Evolutionary conservation across 92 coral and sea anemone species (phyloP).

Genomic region (Nematostella vectensis): DNA sequence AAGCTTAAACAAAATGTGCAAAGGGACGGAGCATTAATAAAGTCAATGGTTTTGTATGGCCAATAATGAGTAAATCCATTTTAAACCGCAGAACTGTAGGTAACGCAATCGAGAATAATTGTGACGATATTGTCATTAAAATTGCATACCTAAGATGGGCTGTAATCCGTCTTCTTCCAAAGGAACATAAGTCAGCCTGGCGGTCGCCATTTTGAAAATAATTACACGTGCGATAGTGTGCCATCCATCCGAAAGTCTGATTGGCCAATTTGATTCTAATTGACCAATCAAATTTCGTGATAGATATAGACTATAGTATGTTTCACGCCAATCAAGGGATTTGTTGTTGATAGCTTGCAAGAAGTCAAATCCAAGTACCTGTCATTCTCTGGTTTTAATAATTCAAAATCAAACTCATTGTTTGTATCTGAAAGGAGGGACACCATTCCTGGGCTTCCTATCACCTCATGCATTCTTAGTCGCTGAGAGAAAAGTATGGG

Average conservation of each 20-base stretch:
- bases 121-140: too few species aligned
- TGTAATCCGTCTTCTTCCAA: constrained; percentile 24
- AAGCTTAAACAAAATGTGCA: too few species aligned
- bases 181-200: constrained; percentile 38
- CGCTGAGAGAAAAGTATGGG: constrained; percentile 11
- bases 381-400: constrained; percentile 11
- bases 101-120: too few species aligned
- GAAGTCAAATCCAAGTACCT: constrained; percentile 18
- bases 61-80: too few species aligned
- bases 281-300: constrained; percentile 43
- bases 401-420: constrained; percentile 2
- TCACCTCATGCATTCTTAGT: not conserved
- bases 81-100: too few species aligned
- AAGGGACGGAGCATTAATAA: too few species aligned
- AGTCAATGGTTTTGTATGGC: too few species aligned
- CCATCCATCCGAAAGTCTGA: constrained; percentile 9
- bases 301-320: not conserved
- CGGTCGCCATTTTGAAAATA: constrained; percentile 62
- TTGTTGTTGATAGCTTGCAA: not conserved
- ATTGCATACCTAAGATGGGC: constrained; percentile 52
- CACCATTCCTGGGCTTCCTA: not conserved
- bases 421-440: not conserved
- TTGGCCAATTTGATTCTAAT: constrained; percentile 17
- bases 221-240: constrained; percentile 4
- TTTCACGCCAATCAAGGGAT: constrained; percentile 1